These are phyloP conservation scores for Drosophila fungiperda DNA, from an alignment of 2,888 invertebrate species.

Conservation along the genomic window DNA sequence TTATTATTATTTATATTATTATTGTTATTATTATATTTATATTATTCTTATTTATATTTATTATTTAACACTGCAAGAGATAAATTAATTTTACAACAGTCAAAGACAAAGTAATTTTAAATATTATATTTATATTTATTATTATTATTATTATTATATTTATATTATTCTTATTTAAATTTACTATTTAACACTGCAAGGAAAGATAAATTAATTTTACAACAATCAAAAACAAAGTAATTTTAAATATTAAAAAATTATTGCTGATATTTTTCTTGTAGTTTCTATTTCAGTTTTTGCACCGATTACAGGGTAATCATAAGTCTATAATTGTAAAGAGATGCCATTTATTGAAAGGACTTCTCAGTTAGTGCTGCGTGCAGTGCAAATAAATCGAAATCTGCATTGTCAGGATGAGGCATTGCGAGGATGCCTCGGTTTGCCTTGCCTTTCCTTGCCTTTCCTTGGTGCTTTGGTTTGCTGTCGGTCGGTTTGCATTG, in stretches of 20 bases:
- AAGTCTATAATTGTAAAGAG: neutral
- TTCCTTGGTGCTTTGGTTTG: slow-evolving; percentile 1
- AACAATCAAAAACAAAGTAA: neutral
- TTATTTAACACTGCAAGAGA: neutral
- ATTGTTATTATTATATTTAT: too few species aligned
- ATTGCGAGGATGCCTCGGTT: slow-evolving; percentile 52
- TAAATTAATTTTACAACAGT: neutral
- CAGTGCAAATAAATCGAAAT: slow-evolving; percentile 81
- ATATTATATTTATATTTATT: neutral
- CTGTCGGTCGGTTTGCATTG: neutral
- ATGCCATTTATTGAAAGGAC: slow-evolving; percentile 39
- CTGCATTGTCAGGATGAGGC: slow-evolving; percentile 74
- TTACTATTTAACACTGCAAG: neutral
- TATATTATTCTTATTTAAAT: neutral
- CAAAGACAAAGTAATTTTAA: neutral
- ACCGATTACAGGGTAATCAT: slow-evolving; percentile 6
- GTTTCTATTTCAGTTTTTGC: neutral
- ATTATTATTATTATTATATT: too few species aligned
- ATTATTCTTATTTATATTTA: neutral
- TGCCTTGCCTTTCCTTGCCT: slow-evolving; percentile 36
- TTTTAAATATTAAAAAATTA: neutral
- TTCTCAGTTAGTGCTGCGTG: slow-evolving; percentile 62
- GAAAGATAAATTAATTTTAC: neutral
- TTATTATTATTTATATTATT: too few species aligned
- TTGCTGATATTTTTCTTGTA: neutral